Evolutionary conservation across 2,888 invertebrate genomes (phyloP).

Genomic region (Ctena decussata): DNA sequence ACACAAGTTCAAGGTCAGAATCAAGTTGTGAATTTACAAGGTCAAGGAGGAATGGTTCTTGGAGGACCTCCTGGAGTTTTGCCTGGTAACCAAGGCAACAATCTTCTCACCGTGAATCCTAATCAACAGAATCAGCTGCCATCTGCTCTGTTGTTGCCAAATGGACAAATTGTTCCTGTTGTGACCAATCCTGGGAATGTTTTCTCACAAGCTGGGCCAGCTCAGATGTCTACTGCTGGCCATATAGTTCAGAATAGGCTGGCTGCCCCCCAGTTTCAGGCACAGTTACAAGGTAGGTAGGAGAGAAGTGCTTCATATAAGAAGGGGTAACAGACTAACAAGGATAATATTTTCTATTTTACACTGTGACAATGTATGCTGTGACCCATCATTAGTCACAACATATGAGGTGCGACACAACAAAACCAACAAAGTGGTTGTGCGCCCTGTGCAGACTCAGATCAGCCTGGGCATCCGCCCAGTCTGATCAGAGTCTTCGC

Average conservation of each 20-base stretch:
- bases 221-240: conserved; percentile 32
- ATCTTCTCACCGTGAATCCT: conserved; percentile 73
- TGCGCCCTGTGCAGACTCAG: too few relatives aligned
- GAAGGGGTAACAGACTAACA: too few relatives aligned
- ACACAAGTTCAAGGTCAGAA: conserved; percentile 60
- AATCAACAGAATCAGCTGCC: conserved; percentile 82
- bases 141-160: conserved; percentile 86
- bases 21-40: conserved; percentile 59
- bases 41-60: conserved; percentile 53
- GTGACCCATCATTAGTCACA: too few relatives aligned
- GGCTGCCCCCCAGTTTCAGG: conserved; percentile 46
- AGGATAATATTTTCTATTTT: too few relatives aligned
- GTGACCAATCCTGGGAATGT: conserved; percentile 85
- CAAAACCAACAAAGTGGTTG: too few relatives aligned
- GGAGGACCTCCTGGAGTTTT: conserved; percentile 62
- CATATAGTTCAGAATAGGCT: conserved; percentile 50
- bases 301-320: conserved; percentile 35
- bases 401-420: too few relatives aligned
- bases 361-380: too few relatives aligned
- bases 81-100: conserved; percentile 72
- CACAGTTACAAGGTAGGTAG: conserved; percentile 23
- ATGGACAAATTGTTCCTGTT: conserved; percentile 87
- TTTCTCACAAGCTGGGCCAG: conserved; percentile 31
- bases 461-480: too few relatives aligned
- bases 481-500: too few relatives aligned